Evolutionary conservation across 2,888 invertebrate species (phyloP), one percentile per base, ranked within the genome.

Genomic region (Orchestes rusci): DNA sequence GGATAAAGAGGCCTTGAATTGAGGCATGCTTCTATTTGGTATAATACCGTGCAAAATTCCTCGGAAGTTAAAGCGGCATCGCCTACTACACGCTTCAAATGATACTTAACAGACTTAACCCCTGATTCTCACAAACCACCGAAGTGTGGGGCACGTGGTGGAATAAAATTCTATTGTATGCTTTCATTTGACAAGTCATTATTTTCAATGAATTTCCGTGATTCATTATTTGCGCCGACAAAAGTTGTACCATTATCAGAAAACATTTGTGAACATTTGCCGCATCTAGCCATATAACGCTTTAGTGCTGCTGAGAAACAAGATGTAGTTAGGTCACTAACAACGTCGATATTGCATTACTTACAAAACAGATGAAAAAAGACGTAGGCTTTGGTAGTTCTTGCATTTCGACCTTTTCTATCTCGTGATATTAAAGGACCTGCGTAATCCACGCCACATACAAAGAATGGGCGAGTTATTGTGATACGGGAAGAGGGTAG

Each of bases 261-360:
- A n/a, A n/a, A n/a, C n/a, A n/a, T n/a, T n/a, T n/a, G n/a, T n/a
- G n/a, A n/a, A n/a, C n/a, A n/a, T n/a, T n/a, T n/a, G n/a, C n/a
- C n/a, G n/a, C n/a, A n/a, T n/a, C n/a, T n/a, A n/a, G 39, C 23
- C 4, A 28, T 39, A 40, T 39, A 45, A 3, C 45, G 16, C 18
- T 46, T 34, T 13, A 51, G 40, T 15, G 37, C 34, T 17, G 35
- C 37, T 8, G 47, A 34, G 35, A 49, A 49, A 17, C 32, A 39
- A 12, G 45, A 36, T 4, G 43, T 31, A 8, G 40, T 47, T 16
- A 50, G 38, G 20, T 39, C 35, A 2, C 33, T 43, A 3, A 50
- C 49, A 7, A 48, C 16, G 16, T 53, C 52, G 2, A 48, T 15
- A 50, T 39, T 8, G 52, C 52, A 18, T 50, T 50, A 7, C 48